A percentile compares a stretch with the other conserved stretches of the same genome.
Conservation (phyloP, 2,888 invertebrate genomes). For the Nematopogon swammerdamellus region DNA sequence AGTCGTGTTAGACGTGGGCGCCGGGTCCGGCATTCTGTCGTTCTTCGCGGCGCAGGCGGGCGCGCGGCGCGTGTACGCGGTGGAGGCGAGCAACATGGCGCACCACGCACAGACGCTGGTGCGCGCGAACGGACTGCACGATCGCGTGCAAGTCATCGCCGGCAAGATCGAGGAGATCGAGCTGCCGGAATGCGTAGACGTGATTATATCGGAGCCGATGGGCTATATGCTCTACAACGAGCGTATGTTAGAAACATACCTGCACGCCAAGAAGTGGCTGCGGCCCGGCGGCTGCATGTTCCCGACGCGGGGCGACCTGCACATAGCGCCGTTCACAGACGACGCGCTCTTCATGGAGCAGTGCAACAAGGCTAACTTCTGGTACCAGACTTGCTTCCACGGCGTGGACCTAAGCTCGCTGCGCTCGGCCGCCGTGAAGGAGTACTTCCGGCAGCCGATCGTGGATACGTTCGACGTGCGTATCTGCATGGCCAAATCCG, state of each 20-base stretch:
- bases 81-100: slow-evolving; percentile 99
- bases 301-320: slow-evolving; percentile 93
- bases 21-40: slow-evolving; percentile 96
- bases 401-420: slow-evolving; percentile 90
- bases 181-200: slow-evolving; percentile 91
- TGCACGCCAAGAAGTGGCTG: slow-evolving; percentile 98
- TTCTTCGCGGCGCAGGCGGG: slow-evolving; percentile 99
- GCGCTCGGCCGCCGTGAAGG: slow-evolving; percentile 91
- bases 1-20: slow-evolving; percentile 95
- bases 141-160: slow-evolving; percentile 87
- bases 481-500: slow-evolving; percentile 93
- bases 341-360: slow-evolving; percentile 98
- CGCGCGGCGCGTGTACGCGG: slow-evolving; percentile 94
- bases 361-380: slow-evolving; percentile 97
- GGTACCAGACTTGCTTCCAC: slow-evolving; percentile 98
- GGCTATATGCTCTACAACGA: slow-evolving; percentile 99
- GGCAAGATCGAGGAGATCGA: slow-evolving; percentile 99
- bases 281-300: slow-evolving; percentile 94
- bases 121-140: slow-evolving; percentile 82
- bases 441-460: slow-evolving; percentile 97
- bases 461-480: slow-evolving; percentile 98
- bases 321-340: slow-evolving; percentile 97
- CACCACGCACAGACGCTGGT: slow-evolving; percentile 91
- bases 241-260: slow-evolving; percentile 96
- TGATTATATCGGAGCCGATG: slow-evolving; percentile 99